Evolutionary conservation across 2,113 vertebrate genomes (phyloP).

Genomic region (Dromas ardeola): DNA sequence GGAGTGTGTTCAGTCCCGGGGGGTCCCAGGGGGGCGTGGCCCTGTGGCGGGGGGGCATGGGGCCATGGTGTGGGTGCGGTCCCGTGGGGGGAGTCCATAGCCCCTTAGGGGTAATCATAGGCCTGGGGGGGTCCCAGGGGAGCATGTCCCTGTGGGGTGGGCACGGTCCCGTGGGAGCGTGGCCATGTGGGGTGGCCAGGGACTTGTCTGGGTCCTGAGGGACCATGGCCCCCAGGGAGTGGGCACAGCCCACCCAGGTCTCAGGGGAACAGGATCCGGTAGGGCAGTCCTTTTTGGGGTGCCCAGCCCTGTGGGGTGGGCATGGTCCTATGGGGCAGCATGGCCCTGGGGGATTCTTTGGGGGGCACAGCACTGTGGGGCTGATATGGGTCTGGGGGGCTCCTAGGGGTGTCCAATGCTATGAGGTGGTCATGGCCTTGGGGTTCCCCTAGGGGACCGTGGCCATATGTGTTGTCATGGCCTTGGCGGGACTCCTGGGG

Average conservation of each 20-base stretch:
- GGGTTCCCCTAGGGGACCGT: not conserved
- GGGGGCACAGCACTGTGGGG: not conserved
- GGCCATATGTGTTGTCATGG: not conserved
- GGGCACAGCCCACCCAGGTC: not conserved
- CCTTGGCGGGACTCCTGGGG: no score
- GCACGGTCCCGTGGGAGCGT: not conserved
- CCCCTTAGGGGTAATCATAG: not conserved
- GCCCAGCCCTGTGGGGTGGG: no score
- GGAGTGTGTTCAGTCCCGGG: not conserved
- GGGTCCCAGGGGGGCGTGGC: not conserved
- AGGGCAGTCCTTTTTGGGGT: not conserved
- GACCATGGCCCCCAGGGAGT: no score
- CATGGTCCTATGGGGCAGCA: not conserved
- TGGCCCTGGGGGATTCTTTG: not conserved
- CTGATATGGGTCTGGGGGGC: not conserved
- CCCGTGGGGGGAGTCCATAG: no score
- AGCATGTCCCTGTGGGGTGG: no score
- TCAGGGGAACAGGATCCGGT: not conserved
- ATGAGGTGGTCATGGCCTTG: no score
- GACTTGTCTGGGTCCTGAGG: not conserved
- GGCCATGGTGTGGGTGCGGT: no score
- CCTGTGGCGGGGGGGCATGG: no score
- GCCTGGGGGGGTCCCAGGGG: no score
- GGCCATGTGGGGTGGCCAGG: not conserved
- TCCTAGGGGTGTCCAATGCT: not conserved